Evolutionary conservation across 2,797 vertebrate genomes (phyloP).

Genomic region (Dicrostonyx torquatus): DNA sequence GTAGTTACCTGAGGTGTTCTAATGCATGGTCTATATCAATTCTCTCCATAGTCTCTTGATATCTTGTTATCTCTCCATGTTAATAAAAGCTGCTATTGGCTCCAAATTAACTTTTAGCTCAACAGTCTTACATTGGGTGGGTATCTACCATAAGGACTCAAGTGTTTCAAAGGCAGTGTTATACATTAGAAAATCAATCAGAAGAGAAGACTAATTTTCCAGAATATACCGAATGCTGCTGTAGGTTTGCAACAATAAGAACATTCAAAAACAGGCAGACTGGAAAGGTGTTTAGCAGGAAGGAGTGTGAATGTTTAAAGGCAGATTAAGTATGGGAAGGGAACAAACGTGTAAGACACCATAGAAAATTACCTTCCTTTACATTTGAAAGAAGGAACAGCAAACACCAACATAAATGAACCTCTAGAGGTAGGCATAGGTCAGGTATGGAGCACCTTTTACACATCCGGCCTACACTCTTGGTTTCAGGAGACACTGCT

Average conservation of each 20-base stretch:
- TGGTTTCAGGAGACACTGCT: neutral
- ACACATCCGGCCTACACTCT: neutral
- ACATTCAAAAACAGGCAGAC: neutral
- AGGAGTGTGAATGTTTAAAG: neutral
- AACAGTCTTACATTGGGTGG: neutral
- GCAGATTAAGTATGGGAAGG: neutral
- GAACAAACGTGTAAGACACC: neutral
- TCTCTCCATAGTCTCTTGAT: neutral
- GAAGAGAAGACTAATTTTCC: neutral
- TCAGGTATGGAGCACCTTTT: neutral
- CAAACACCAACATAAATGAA: neutral
- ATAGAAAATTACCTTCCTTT: neutral
- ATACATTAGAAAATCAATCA: neutral
- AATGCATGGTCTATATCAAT: neutral
- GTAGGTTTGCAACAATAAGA: neutral
- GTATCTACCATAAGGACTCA: neutral
- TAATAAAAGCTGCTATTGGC: neutral
- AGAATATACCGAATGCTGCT: neutral
- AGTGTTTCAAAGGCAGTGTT: neutral
- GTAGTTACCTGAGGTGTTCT: neutral
- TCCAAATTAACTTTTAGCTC: neutral
- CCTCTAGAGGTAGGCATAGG: neutral
- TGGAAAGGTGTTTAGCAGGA: neutral
- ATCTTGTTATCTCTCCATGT: neutral
- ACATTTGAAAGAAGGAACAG: neutral